These are phyloP conservation scores for Bradypus variegatus DNA, from an alignment of 2,797 vertebrate genomes.

Conservation along the genomic window DNA sequence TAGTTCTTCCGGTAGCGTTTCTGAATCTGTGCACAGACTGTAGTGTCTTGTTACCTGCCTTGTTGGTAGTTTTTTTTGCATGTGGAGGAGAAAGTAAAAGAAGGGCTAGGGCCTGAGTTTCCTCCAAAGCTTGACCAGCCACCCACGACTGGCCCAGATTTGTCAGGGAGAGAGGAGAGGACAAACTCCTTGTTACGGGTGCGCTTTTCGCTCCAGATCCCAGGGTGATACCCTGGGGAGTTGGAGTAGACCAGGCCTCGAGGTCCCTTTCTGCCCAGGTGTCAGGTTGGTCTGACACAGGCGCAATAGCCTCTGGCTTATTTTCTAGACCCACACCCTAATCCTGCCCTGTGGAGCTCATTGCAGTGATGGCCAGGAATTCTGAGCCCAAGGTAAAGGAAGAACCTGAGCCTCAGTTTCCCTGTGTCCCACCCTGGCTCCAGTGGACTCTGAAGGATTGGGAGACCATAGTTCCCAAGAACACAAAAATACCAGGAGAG, in stretches of 20 bases:
- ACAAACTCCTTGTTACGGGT: neutral
- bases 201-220: neutral
- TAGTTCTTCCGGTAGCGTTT: neutral
- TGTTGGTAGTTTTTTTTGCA: neutral
- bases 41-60: neutral
- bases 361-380: neutral
- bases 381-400: neutral
- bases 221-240: neutral
- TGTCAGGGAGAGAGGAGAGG: neutral
- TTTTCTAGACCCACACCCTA: neutral
- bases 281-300: neutral
- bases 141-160: too few relatives aligned
- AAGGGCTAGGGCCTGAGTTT: neutral
- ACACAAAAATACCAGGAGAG: neutral
- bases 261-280: too few relatives aligned
- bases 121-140: too few relatives aligned
- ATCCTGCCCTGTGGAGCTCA: neutral
- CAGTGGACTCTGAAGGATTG: neutral
- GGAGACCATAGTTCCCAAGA: neutral
- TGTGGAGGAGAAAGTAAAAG: neutral
- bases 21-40: neutral
- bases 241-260: neutral
- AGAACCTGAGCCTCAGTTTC: neutral
- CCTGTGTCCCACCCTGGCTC: fast-evolving
- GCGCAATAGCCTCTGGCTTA: neutral